phyloP scores from a whole-genome alignment of 23 tunicate species.

The Botrylloides violaceus region DNA sequence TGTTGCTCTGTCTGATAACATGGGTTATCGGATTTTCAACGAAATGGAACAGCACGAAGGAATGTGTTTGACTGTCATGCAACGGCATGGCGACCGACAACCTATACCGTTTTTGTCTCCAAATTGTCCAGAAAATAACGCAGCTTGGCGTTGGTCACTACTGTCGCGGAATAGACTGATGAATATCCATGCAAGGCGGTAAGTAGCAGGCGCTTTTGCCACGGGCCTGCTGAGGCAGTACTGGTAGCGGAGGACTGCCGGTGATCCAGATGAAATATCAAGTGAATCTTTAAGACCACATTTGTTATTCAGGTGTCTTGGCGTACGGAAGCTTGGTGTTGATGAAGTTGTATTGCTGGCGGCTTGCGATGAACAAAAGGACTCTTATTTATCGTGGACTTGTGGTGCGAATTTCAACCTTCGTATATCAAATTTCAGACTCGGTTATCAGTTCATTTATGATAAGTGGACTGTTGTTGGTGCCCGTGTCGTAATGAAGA shows the following conservation, averaged over 20 bases:
- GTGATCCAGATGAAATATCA: too few relatives aligned
- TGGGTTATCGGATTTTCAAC: neutral
- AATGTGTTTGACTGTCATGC: neutral
- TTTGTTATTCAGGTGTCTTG: neutral
- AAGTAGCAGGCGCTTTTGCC: too few relatives aligned
- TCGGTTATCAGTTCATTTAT: neutral
- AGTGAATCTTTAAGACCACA: too few relatives aligned
- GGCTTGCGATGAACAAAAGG: neutral
- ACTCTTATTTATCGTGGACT: neutral
- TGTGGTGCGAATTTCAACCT: conserved; percentile 8
- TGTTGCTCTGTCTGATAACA: neutral
- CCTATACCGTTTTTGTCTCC: neutral
- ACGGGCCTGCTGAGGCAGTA: too few relatives aligned
- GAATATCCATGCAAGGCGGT: neutral
- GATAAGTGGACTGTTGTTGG: neutral
- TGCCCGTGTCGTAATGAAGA: neutral
- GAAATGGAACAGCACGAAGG: neutral
- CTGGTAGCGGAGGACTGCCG: too few relatives aligned
- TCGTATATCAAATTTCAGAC: neutral
- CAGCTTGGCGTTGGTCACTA: neutral
- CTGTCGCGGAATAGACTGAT: neutral
- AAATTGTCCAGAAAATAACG: neutral
- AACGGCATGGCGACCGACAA: neutral
- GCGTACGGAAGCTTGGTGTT: neutral
- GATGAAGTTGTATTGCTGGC: neutral